Conservation (phyloP, 1,140 invertebrate genomes). For the Drosophila orena region DNA sequence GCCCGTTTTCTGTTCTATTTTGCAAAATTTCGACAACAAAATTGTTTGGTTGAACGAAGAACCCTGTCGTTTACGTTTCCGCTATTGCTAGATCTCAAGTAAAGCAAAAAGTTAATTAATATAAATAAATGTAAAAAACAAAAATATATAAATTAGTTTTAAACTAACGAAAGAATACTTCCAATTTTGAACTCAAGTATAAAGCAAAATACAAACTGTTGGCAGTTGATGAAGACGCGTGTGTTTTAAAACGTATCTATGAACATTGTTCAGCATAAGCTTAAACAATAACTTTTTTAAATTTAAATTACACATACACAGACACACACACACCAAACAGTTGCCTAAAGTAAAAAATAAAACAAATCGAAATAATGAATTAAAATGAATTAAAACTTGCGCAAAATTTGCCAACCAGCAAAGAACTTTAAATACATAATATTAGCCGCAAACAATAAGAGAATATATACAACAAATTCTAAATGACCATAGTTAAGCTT, state of each 20-base stretch:
- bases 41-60: constrained; percentile 48
- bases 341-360: constrained; percentile 66
- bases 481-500: constrained; percentile 82
- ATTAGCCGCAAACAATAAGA: constrained; percentile 70
- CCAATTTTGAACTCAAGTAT: constrained; percentile 75
- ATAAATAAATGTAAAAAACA: constrained; percentile 50
- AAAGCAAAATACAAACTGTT: constrained; percentile 52
- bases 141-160: constrained; percentile 75
- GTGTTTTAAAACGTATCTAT: constrained; percentile 77
- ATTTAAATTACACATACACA: constrained; percentile 52
- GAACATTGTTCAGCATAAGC: constrained; percentile 79
- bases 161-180: constrained; percentile 74
- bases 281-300: constrained; percentile 60
- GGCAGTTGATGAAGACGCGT: constrained; percentile 50
- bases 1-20: constrained; percentile 33
- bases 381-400: constrained; percentile 69
- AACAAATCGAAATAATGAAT: constrained; percentile 13
- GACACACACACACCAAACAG: constrained; percentile 69
- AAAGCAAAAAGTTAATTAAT: constrained; percentile 76
- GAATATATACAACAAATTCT: constrained; percentile 78
- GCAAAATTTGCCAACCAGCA: constrained; percentile 79
- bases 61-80: constrained; percentile 51
- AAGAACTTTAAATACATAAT: constrained; percentile 76
- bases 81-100: constrained; percentile 76
- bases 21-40: constrained; percentile 33